These are phyloP conservation scores for Clostera curtula DNA, from an alignment of 2,888 invertebrate species.

Conservation along the genomic window DNA sequence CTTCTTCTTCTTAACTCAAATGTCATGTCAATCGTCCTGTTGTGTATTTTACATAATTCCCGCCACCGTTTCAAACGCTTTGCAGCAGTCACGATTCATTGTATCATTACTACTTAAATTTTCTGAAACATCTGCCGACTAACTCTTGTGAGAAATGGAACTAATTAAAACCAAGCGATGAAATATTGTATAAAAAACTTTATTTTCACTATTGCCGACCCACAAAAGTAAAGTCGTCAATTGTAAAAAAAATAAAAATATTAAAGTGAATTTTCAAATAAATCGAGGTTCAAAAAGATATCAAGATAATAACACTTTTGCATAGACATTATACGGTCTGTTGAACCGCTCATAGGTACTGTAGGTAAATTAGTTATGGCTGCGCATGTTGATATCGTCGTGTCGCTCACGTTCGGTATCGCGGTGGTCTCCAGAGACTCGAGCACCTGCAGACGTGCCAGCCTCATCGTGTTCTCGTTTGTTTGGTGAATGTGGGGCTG, in stretches of 20 bases:
- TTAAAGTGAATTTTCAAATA: slow-evolving; percentile 57
- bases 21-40: no score
- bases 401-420: slow-evolving; percentile 61
- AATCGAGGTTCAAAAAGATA: slow-evolving; percentile 45
- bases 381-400: slow-evolving; percentile 63
- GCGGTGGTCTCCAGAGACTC: slow-evolving; percentile 65
- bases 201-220: slow-evolving; percentile 62
- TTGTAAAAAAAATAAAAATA: slow-evolving; percentile 62
- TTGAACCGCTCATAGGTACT: slow-evolving; percentile 14
- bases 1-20: no score
- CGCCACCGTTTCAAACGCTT: no score
- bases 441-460: slow-evolving; percentile 57
- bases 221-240: slow-evolving; percentile 64
- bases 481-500: slow-evolving; percentile 48
- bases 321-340: slow-evolving; percentile 34
- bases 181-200: slow-evolving; percentile 39
- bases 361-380: slow-evolving; percentile 39
- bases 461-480: slow-evolving; percentile 62
- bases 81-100: no score
- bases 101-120: no score
- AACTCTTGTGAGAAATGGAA: no score
- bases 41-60: no score
- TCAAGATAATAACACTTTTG: slow-evolving; percentile 27
- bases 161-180: no score
- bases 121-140: no score